Conservation (phyloP, 2,797 vertebrate genomes). For the Phalanger gymnotis region DNA sequence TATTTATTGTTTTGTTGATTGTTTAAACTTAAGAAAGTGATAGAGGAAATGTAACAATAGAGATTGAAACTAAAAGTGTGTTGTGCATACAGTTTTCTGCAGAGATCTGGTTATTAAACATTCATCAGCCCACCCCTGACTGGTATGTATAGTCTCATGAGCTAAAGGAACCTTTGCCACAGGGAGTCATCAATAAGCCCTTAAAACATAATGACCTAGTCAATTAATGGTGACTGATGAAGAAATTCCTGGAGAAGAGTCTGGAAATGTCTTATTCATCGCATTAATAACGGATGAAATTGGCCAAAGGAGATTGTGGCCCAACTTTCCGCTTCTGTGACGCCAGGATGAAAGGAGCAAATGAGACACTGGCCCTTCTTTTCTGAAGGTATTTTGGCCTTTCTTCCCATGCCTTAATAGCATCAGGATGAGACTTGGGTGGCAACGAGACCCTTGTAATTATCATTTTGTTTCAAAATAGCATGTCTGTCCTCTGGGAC, state of each 20-base stretch:
- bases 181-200: constrained; percentile 44
- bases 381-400: background rate
- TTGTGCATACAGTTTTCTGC: background rate
- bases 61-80: background rate
- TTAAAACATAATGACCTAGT: constrained; percentile 57
- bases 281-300: constrained; percentile 38
- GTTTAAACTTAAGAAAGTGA: background rate
- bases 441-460: no score
- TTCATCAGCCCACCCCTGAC: background rate
- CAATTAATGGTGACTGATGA: constrained; percentile 70
- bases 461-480: background rate
- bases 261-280: constrained; percentile 29
- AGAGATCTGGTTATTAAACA: background rate
- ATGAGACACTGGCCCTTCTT: background rate
- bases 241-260: constrained; percentile 21
- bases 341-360: background rate
- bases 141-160: constrained; percentile 22
- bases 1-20: background rate
- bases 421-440: background rate
- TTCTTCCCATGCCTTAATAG: background rate
- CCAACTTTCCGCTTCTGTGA: background rate
- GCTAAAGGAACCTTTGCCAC: constrained; percentile 43
- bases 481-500: background rate
- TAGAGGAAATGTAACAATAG: background rate
- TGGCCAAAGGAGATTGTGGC: background rate